Percentiles rank a stretch among this genome's conserved stretches.
phyloP scores from a whole-genome alignment of 1,140 invertebrate genomes.

The Dendroctonus valens region DNA sequence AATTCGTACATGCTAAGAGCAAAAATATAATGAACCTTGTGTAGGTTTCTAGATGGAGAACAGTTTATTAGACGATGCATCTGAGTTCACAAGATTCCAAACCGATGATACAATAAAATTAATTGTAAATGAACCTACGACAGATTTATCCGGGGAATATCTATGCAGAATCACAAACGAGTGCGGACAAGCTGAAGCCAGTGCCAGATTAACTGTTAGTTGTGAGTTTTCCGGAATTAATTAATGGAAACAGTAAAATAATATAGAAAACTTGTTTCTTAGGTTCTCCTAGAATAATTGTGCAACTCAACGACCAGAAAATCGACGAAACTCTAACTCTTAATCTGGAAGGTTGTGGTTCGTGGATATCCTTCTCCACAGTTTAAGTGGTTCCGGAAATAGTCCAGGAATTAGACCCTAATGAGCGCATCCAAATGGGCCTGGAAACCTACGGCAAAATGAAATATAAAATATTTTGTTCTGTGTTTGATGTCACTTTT shows the following conservation, averaged over 20 bases:
- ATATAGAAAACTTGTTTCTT: neutral
- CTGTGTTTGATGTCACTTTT: slow-evolving; percentile 17
- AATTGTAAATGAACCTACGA: slow-evolving; percentile 29
- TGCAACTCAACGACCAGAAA: slow-evolving; percentile 23
- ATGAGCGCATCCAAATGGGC: slow-evolving; percentile 22
- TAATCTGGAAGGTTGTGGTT: slow-evolving; percentile 13
- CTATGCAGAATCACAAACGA: slow-evolving; percentile 26
- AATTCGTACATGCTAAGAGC: neutral
- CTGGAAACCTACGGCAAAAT: slow-evolving; percentile 25
- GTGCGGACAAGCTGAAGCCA: slow-evolving; percentile 20
- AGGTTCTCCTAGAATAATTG: slow-evolving; percentile 26
- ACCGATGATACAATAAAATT: slow-evolving; percentile 20
- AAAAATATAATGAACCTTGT: neutral
- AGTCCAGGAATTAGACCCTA: slow-evolving; percentile 21
- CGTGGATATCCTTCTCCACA: slow-evolving; percentile 17
- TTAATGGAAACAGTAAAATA: neutral
- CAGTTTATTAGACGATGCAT: slow-evolving; percentile 10
- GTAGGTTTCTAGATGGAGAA: slow-evolving; percentile 27
- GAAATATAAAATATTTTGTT: slow-evolving; percentile 24
- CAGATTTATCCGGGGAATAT: slow-evolving; percentile 27
- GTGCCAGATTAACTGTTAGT: slow-evolving; percentile 24
- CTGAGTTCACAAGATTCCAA: slow-evolving; percentile 20
- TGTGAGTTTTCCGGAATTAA: slow-evolving; percentile 18
- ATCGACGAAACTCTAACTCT: slow-evolving; percentile 14
- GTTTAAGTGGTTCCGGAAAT: slow-evolving; percentile 30